A percentile compares a stretch with the other conserved stretches of the same genome.
These are phyloP conservation scores for Galerucella nymphaeae DNA, from an alignment of 2,888 invertebrate species.

Conservation along the genomic window DNA sequence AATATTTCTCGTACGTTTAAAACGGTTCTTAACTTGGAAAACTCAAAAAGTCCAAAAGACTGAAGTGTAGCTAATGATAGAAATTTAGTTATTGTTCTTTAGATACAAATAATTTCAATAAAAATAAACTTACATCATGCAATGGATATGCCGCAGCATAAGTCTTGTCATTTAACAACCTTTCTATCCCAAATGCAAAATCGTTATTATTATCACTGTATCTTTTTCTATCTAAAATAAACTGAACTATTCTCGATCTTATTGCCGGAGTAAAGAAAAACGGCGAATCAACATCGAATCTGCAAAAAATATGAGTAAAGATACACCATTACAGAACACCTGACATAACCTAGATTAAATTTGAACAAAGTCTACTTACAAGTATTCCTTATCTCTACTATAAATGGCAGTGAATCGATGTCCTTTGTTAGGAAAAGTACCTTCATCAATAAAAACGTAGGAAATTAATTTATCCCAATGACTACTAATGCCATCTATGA, in stretches of 20 bases:
- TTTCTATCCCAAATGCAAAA: conserved; percentile 84
- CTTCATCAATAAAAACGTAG: conserved; percentile 74
- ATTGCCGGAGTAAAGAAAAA: conserved; percentile 89
- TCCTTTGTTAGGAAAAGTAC: conserved; percentile 79
- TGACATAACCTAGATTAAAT: no score
- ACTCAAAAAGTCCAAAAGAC: no score
- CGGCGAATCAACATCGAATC: conserved; percentile 84
- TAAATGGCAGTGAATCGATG: conserved; percentile 90
- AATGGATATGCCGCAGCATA: conserved; percentile 88
- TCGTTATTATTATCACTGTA: conserved; percentile 78
- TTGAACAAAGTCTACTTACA: conserved; percentile 70
- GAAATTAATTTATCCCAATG: conserved; percentile 70
- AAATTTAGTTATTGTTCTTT: no score
- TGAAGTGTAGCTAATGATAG: no score
- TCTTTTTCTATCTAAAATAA: conserved; percentile 88
- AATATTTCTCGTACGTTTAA: no score
- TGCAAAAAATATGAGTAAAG: conserved; percentile 63
- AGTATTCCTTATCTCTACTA: conserved; percentile 90
- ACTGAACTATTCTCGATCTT: conserved; percentile 90
- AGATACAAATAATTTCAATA: neutral
- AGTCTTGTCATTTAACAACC: conserved; percentile 77
- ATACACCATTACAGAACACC: neutral
- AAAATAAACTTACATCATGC: conserved; percentile 78
- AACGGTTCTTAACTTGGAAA: no score
- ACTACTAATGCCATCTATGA: conserved; percentile 69